Percentiles rank a stretch among this genome's conserved stretches.
Conservation (phyloP, 2,888 invertebrate genomes). For the Dichetophora obliterata region DNA sequence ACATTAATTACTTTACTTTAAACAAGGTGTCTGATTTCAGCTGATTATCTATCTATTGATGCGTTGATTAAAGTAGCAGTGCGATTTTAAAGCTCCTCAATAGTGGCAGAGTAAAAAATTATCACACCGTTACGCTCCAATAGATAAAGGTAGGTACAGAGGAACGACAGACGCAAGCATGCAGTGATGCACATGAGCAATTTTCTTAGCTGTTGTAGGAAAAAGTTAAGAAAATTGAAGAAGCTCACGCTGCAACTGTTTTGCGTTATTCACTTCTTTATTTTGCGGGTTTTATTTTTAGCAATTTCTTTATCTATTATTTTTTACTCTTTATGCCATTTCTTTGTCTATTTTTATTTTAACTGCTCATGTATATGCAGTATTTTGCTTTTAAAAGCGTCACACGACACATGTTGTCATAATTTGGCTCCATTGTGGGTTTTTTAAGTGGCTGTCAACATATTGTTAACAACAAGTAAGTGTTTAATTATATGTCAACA, state of each 20-base stretch:
- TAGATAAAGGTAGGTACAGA: constrained; percentile 1
- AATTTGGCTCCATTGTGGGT: too few relatives aligned
- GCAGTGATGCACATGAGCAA: constrained; percentile 24
- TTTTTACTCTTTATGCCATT: neutral
- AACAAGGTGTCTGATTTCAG: too few relatives aligned
- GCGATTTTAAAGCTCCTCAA: neutral
- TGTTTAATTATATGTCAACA: too few relatives aligned
- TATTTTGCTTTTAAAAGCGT: too few relatives aligned
- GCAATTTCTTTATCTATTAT: neutral
- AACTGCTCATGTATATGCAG: neutral
- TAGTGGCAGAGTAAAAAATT: constrained; percentile 13
- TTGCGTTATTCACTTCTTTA: neutral
- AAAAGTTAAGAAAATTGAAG: neutral
- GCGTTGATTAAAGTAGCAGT: too few relatives aligned
- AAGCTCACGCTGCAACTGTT: neutral
- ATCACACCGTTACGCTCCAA: constrained; percentile 50
- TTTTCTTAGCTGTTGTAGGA: constrained; percentile 1
- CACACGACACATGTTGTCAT: too few relatives aligned
- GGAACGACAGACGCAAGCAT: neutral
- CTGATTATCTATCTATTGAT: too few relatives aligned
- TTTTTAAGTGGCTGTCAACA: too few relatives aligned
- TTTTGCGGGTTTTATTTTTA: neutral
- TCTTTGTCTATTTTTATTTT: neutral
- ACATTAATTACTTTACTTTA: too few relatives aligned
- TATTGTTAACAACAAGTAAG: too few relatives aligned